Percentiles rank a stretch among this genome's conserved stretches.
phyloP scores from a whole-genome alignment of 2,888 invertebrate genomes.

The Oeneis ivallda region DNA sequence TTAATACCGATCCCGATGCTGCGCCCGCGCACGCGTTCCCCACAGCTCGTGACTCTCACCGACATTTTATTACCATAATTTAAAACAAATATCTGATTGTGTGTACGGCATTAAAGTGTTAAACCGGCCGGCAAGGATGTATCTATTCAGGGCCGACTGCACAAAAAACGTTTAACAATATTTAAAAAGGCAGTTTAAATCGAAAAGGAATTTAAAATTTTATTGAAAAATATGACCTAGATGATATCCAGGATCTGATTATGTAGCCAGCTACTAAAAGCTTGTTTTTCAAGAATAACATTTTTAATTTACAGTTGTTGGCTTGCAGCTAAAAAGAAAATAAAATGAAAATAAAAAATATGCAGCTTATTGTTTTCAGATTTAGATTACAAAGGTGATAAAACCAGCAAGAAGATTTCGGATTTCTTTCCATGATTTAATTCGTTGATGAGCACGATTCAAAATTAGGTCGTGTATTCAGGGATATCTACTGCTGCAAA shows the following conservation, averaged over 20 bases:
- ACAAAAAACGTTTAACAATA: background rate
- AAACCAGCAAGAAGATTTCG: no score
- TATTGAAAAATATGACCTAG: background rate
- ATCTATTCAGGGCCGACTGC: conserved; percentile 44
- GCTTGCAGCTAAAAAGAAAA: no score
- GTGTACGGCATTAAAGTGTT: conserved; percentile 81
- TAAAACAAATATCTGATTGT: conserved; percentile 84
- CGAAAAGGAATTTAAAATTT: background rate
- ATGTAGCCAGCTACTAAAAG: no score
- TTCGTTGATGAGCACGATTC: no score
- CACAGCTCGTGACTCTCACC: conserved; percentile 76
- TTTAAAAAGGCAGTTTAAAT: background rate
- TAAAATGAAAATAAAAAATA: background rate
- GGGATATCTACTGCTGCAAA: no score
- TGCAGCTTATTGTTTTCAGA: no score
- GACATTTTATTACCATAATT: conserved; percentile 84
- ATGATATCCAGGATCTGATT: no score
- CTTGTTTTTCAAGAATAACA: no score
- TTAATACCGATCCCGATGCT: conserved; percentile 55
- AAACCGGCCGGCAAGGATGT: conserved; percentile 69
- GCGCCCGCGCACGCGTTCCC: conserved; percentile 65
- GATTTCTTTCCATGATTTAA: no score
- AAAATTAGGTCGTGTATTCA: no score
- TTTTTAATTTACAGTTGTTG: no score
- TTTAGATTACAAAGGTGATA: no score